These are phyloP conservation scores for Danio kyathit DNA, from an alignment of 2,797 vertebrate genomes.

Conservation along the genomic window DNA sequence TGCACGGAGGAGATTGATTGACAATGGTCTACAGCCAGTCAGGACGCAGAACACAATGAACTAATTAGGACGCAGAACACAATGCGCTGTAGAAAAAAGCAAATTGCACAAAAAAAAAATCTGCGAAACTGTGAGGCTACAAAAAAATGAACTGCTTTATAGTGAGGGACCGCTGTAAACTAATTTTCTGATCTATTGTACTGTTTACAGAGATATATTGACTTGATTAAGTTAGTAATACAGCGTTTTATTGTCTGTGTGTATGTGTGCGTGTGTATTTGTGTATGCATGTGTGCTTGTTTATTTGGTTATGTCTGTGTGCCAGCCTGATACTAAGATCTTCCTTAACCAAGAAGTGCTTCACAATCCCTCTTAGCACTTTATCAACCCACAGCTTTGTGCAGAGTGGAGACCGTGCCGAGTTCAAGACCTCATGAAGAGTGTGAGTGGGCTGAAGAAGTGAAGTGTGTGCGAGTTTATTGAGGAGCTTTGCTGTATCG, in stretches of 20 bases:
- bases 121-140: too few species aligned
- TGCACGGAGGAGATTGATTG: too few species aligned
- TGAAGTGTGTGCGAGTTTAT: conserved; percentile 52
- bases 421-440: conserved; percentile 59
- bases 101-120: too few species aligned
- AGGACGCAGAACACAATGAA: too few species aligned
- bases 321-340: conserved; percentile 36
- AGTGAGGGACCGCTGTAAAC: too few species aligned
- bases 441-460: conserved; percentile 52
- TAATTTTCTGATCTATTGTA: not conserved
- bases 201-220: not conserved
- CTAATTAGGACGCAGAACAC: too few species aligned
- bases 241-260: conserved; percentile 24
- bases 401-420: conserved; percentile 45
- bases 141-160: too few species aligned
- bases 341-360: conserved; percentile 48
- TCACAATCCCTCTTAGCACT: conserved; percentile 52
- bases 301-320: conserved; percentile 28
- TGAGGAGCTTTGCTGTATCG: conserved; percentile 57
- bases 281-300: not conserved
- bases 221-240: conserved; percentile 21
- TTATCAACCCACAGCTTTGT: conserved; percentile 61
- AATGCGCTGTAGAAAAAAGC: too few species aligned
- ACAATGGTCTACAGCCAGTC: too few species aligned
- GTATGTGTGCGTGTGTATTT: not conserved